These are phyloP conservation scores for Morone saxatilis DNA, from an alignment of 2,113 vertebrate species.

Conservation along the genomic window DNA sequence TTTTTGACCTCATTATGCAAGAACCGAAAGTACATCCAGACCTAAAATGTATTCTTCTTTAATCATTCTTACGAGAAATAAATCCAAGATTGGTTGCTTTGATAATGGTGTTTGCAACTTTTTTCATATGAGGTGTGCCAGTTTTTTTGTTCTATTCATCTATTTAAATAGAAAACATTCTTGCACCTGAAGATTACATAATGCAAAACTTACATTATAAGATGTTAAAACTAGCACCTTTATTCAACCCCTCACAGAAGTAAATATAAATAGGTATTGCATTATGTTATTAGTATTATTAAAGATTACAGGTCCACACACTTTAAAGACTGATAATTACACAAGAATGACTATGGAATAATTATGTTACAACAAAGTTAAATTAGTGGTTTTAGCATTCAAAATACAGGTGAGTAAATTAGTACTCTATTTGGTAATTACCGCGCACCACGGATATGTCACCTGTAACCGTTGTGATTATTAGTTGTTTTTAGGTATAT, in stretches of 20 bases:
- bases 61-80: conserved; percentile 26
- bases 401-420: not conserved
- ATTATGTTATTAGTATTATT: not conserved
- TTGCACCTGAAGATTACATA: not conserved
- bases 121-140: conserved; percentile 33
- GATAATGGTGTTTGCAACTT: conserved; percentile 43
- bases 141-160: conserved; percentile 19
- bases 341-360: not conserved
- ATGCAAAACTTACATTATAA: not conserved
- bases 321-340: not conserved
- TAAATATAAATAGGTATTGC: not conserved
- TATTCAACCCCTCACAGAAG: not conserved
- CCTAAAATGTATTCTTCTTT: conserved; percentile 30
- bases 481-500: not conserved
- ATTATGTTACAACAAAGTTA: not conserved
- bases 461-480: not conserved
- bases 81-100: conserved; percentile 34
- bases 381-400: not conserved
- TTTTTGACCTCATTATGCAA: conserved; percentile 58
- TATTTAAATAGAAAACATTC: conserved; percentile 33
- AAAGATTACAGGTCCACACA: not conserved
- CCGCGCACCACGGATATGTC: not conserved
- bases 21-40: conserved; percentile 33
- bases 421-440: not conserved
- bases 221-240: conserved; percentile 8